These are phyloP conservation scores for Lophochroa leadbeateri DNA, from an alignment of 2,113 vertebrate species.

Conservation along the genomic window DNA sequence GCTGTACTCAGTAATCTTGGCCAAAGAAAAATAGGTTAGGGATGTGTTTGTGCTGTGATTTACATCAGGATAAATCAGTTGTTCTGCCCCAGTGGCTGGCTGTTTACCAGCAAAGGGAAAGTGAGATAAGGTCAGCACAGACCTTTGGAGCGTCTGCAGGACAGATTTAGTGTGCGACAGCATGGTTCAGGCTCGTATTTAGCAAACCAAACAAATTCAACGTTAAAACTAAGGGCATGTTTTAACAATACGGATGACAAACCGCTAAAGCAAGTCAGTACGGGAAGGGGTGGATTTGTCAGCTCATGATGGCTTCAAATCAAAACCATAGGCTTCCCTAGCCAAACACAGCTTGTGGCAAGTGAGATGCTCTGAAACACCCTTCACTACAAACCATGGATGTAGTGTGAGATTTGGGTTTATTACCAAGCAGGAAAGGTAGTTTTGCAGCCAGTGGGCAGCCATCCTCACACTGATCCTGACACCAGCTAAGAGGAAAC, in stretches of 20 bases:
- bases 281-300: neutral
- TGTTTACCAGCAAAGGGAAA: neutral
- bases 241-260: neutral
- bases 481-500: neutral
- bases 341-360: neutral
- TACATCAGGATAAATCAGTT: conserved; percentile 19
- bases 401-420: neutral
- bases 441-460: neutral
- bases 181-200: neutral
- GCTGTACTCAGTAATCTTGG: neutral
- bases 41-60: conserved; percentile 24
- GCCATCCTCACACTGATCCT: neutral
- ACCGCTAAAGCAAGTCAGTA: neutral
- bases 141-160: neutral
- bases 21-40: neutral
- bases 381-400: neutral
- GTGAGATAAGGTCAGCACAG: conserved; percentile 24
- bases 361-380: neutral
- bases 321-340: neutral
- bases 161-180: conserved; percentile 39
- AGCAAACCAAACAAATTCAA: neutral
- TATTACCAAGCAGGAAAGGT: neutral
- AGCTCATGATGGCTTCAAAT: neutral
- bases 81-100: neutral
- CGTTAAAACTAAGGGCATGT: neutral